Conservation (phyloP, 2,797 vertebrate genomes). For the Rachycentron canadum region DNA sequence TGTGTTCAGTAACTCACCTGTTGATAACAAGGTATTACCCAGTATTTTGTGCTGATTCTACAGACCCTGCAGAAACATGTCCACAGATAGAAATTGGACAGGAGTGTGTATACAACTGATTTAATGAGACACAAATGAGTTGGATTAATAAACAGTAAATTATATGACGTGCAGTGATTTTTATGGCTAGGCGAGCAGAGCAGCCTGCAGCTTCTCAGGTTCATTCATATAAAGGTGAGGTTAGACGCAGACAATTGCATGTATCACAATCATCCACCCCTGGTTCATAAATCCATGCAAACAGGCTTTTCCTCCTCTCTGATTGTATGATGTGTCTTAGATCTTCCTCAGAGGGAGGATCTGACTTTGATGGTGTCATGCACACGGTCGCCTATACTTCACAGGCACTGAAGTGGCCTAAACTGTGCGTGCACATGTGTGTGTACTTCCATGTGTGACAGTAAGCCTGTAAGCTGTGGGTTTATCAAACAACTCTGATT, state of each 20-base stretch:
- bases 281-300: slow-evolving; percentile 40
- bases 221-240: neutral
- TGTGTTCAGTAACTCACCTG: no score
- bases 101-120: no score
- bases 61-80: no score
- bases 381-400: slow-evolving; percentile 49
- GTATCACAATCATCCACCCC: slow-evolving; percentile 33
- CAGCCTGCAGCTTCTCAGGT: no score
- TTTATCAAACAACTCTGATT: slow-evolving; percentile 72
- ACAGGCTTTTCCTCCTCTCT: slow-evolving; percentile 51
- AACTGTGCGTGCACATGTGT: slow-evolving; percentile 41
- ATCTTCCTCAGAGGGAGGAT: slow-evolving; percentile 50
- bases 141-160: no score
- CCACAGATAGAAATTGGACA: no score
- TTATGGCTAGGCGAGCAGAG: no score
- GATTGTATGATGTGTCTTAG: slow-evolving; percentile 47
- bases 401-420: slow-evolving; percentile 63
- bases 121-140: no score
- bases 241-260: slow-evolving; percentile 22
- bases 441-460: slow-evolving; percentile 70
- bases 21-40: no score
- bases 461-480: slow-evolving; percentile 72
- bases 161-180: no score
- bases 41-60: no score
- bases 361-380: slow-evolving; percentile 59